Conservation (phyloP, 1,140 invertebrate species). For the Ctenoplectra terminalis region DNA sequence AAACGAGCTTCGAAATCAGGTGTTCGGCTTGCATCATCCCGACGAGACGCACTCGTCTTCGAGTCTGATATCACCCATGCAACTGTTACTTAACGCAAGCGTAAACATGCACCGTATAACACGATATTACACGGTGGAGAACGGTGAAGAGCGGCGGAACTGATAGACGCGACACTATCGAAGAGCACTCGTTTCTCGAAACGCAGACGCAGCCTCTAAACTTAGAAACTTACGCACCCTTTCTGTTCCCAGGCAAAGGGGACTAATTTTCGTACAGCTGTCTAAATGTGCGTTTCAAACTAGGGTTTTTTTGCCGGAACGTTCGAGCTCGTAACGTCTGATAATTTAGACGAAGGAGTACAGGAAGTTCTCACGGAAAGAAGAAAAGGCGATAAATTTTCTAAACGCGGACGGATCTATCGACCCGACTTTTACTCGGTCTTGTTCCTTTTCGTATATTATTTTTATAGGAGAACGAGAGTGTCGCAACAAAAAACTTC, state of each 20-base stretch:
- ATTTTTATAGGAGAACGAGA: background rate
- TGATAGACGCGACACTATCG: conserved; percentile 7
- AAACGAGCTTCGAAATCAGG: conserved; percentile 70
- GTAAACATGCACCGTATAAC: background rate
- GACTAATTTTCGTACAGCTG: background rate
- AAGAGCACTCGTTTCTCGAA: background rate
- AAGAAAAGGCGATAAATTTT: background rate
- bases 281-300: background rate
- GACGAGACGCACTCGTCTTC: background rate
- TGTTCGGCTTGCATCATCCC: conserved; percentile 75
- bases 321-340: background rate
- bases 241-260: background rate
- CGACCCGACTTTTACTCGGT: no score
- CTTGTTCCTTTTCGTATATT: no score
- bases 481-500: no score
- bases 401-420: no score
- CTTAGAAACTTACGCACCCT: conserved; percentile 18
- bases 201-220: conserved; percentile 32
- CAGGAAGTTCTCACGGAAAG: conserved; percentile 4
- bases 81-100: background rate
- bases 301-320: no score
- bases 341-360: background rate
- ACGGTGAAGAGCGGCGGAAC: conserved; percentile 2
- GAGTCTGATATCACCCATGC: background rate
- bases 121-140: background rate